phyloP scores from a whole-genome alignment of 2,888 invertebrate genomes.

The Ramazzottius varieornatus region DNA sequence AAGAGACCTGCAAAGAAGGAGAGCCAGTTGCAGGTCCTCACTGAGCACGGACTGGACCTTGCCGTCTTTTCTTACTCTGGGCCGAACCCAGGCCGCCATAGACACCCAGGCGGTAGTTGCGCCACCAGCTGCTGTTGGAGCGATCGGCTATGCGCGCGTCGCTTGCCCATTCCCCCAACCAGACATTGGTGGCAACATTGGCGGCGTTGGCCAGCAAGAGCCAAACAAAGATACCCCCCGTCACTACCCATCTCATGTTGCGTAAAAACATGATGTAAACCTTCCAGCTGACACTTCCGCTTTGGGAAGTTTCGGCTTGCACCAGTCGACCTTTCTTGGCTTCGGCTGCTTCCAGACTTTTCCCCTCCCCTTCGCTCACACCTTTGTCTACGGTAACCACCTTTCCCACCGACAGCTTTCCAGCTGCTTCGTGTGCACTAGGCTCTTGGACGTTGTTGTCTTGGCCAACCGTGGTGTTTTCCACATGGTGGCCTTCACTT shows the following conservation, averaged over 20 bases:
- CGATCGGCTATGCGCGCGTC: background rate
- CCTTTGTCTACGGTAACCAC: too few species aligned
- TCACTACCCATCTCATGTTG: background rate
- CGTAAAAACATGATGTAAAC: background rate
- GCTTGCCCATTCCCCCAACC: constrained; percentile 6
- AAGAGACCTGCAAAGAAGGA: too few species aligned
- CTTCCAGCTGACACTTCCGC: constrained; percentile 6
- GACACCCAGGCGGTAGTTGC: constrained; percentile 60
- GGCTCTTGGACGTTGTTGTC: too few species aligned
- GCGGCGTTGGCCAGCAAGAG: background rate
- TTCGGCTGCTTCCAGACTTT: background rate
- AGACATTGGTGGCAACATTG: constrained; percentile 5
- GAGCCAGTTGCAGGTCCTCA: too few species aligned
- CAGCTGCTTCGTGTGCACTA: too few species aligned
- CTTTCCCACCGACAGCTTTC: too few species aligned
- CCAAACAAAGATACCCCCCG: background rate
- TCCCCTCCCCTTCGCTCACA: too few species aligned
- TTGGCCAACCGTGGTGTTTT: too few species aligned
- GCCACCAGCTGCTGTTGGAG: constrained; percentile 5
- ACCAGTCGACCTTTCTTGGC: constrained; percentile 6
- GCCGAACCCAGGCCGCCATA: constrained; percentile 51
- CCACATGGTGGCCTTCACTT: constrained; percentile 22
- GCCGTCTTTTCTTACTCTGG: too few species aligned
- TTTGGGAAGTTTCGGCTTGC: constrained; percentile 8
- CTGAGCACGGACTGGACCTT: too few species aligned